Evolutionary conservation across 2,888 invertebrate genomes (phyloP).

Genomic region (Amphipyra tragopoginis): DNA sequence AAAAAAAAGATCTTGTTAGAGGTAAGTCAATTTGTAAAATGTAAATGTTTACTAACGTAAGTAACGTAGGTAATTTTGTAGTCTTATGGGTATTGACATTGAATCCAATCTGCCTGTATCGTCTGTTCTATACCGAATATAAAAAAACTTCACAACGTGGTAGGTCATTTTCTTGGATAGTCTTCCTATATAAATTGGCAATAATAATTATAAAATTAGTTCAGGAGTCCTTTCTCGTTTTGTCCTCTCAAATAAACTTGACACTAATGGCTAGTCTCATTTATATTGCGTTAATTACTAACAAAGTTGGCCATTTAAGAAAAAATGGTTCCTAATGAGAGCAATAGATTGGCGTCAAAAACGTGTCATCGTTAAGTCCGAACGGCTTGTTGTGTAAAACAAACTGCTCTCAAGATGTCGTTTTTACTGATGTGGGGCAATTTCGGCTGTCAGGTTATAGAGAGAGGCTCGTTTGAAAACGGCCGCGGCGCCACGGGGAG

Average conservation of each 20-base stretch:
- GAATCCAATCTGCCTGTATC: no score
- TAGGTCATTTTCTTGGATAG: constrained; percentile 17
- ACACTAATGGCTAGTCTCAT: constrained; percentile 52
- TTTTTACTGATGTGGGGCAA: constrained; percentile 81
- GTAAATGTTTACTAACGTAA: no score
- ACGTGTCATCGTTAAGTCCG: constrained; percentile 76
- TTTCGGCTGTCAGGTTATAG: constrained; percentile 86
- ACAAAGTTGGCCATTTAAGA: constrained; percentile 56
- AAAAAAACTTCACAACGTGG: constrained; percentile 9
- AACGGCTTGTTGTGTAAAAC: constrained; percentile 85
- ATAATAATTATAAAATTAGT: constrained; percentile 36
- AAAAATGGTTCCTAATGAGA: constrained; percentile 68
- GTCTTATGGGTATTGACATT: no score
- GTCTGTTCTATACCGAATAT: not conserved
- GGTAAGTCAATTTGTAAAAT: no score
- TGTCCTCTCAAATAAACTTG: constrained; percentile 37
- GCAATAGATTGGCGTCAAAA: constrained; percentile 74
- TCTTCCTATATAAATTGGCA: constrained; percentile 1
- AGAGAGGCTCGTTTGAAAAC: constrained; percentile 76
- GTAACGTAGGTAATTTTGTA: no score
- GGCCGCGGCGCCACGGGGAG: constrained; percentile 84
- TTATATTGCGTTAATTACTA: constrained; percentile 55
- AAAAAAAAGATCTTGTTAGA: no score
- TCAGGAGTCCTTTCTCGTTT: constrained; percentile 10
- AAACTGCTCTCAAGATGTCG: constrained; percentile 78